Conservation (phyloP, 2,113 vertebrate species). For the Nestor notabilis region DNA sequence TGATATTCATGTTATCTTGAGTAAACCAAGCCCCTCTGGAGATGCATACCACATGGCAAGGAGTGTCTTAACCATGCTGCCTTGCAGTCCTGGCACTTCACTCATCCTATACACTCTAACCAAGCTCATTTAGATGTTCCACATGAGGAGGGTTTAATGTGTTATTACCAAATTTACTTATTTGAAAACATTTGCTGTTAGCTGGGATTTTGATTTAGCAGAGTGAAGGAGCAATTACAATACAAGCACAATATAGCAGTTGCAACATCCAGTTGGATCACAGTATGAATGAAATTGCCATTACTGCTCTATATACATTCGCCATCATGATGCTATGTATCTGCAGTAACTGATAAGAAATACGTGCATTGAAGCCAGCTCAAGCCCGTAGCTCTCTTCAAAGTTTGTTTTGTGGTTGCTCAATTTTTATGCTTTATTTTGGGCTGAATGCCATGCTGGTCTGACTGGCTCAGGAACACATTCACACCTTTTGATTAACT, state of each 20-base stretch:
- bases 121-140: neutral
- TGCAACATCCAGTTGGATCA: neutral
- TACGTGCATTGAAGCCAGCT: neutral
- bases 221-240: neutral
- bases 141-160: neutral
- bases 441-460: neutral
- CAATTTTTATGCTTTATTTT: neutral
- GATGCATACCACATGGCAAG: rapidly evolving
- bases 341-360: neutral
- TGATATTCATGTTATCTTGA: neutral
- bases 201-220: neutral
- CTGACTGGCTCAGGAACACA: neutral
- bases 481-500: neutral
- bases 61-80: neutral
- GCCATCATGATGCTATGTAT: neutral
- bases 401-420: neutral
- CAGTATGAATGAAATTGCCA: rapidly evolving
- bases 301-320: rapidly evolving
- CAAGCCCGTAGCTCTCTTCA: neutral
- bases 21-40: neutral
- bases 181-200: neutral
- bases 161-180: neutral
- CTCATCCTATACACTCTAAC: neutral
- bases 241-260: neutral
- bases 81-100: neutral